These are phyloP conservation scores for Xenopus borealis DNA, from an alignment of 2,113 vertebrate species.

Conservation along the genomic window DNA sequence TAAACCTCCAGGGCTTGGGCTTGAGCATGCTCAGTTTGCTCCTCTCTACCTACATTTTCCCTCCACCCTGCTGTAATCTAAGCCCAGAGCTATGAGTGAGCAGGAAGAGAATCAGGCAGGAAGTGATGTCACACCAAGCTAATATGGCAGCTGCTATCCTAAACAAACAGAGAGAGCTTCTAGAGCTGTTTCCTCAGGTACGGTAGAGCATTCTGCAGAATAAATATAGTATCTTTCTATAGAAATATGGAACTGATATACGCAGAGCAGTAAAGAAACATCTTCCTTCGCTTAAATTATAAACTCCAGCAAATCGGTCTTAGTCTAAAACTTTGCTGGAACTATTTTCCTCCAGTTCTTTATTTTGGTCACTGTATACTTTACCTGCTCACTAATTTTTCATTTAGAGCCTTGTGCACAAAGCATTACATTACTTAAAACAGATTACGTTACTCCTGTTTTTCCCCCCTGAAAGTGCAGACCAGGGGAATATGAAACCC, in stretches of 20 bases:
- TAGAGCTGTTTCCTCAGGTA: too few species aligned
- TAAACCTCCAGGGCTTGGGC: too few species aligned
- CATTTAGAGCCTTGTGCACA: slow-evolving; percentile 18
- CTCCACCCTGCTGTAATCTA: too few species aligned
- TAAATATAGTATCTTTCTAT: too few species aligned
- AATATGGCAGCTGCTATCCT: too few species aligned
- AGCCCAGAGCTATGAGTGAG: too few species aligned
- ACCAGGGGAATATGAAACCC: slow-evolving; percentile 52
- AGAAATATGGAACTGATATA: not conserved
- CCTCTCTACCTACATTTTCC: too few species aligned
- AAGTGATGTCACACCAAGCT: too few species aligned
- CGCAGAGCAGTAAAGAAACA: not conserved
- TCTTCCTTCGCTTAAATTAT: not conserved
- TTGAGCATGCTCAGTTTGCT: too few species aligned
- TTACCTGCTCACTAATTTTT: slow-evolving; percentile 48
- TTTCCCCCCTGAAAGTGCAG: slow-evolving; percentile 51
- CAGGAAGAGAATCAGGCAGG: too few species aligned
- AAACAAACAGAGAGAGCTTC: too few species aligned
- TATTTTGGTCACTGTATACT: slow-evolving; percentile 48
- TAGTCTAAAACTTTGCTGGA: not conserved
- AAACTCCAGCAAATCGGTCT: not conserved
- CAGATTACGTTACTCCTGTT: slow-evolving; percentile 58
- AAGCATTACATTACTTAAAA: slow-evolving; percentile 53
- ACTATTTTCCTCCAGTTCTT: slow-evolving; percentile 31
- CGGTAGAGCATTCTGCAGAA: too few species aligned